A percentile compares a stretch with the other conserved stretches of the same genome.
Conservation (phyloP, 2,797 vertebrate species). For the Macropus fuliginosus region DNA sequence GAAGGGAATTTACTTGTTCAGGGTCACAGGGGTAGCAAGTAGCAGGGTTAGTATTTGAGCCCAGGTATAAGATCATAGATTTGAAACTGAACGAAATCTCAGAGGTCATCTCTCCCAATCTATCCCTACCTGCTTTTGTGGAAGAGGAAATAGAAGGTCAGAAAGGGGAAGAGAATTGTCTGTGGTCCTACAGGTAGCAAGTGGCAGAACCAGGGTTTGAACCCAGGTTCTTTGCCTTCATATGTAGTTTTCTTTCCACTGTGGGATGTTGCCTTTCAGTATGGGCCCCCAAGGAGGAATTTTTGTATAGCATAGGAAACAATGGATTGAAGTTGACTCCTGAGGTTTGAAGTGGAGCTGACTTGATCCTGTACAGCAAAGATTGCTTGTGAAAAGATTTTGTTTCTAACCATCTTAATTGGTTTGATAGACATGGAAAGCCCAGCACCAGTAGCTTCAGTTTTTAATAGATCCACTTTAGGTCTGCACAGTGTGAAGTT, state of each 20-base stretch:
- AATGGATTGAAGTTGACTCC: conserved; percentile 8
- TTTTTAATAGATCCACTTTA: conserved; percentile 42
- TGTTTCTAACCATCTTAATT: conserved; percentile 57
- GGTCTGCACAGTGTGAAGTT: conserved; percentile 8
- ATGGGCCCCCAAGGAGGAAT: conserved; percentile 42
- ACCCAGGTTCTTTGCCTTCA: neutral
- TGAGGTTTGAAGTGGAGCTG: neutral
- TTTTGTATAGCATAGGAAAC: conserved; percentile 32
- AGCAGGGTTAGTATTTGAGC: neutral
- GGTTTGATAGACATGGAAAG: neutral
- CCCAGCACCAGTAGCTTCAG: neutral
- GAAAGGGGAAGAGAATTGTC: neutral
- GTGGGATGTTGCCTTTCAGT: neutral
- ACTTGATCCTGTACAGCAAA: conserved; percentile 64
- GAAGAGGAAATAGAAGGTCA: neutral
- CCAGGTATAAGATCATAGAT: neutral
- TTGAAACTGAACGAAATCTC: neutral
- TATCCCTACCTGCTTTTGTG: neutral
- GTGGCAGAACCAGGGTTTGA: neutral
- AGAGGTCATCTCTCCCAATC: neutral
- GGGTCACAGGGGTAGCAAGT: neutral
- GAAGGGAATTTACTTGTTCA: neutral
- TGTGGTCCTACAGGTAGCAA: neutral
- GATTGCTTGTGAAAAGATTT: conserved; percentile 60
- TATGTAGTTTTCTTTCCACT: neutral